Evolutionary conservation across 2,113 vertebrate species (phyloP).

Genomic region (Corydoras sp.): DNA sequence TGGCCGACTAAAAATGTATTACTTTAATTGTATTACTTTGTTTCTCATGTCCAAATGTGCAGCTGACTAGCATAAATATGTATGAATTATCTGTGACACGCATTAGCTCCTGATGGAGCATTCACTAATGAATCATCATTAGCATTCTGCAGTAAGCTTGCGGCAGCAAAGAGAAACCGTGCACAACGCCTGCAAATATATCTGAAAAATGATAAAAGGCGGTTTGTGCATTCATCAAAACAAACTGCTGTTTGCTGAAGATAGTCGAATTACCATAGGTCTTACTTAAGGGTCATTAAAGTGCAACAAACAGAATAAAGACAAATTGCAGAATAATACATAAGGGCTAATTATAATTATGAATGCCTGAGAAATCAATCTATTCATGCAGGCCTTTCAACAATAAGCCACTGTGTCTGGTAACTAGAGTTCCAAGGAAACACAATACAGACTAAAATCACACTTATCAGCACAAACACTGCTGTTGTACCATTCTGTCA

Average conservation of each 20-base stretch:
- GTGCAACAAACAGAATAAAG: neutral
- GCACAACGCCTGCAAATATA: too few relatives aligned
- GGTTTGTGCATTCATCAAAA: slow-evolving; percentile 3
- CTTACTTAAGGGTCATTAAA: neutral
- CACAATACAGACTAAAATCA: too few relatives aligned
- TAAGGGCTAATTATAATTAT: neutral
- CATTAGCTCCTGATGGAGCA: slow-evolving; percentile 29
- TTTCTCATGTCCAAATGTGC: slow-evolving; percentile 29
- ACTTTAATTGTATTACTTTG: slow-evolving; percentile 30
- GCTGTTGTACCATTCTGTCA: too few relatives aligned
- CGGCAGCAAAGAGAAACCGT: neutral
- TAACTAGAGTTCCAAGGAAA: neutral
- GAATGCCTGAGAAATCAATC: too few relatives aligned
- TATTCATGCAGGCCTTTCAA: neutral
- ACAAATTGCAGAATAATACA: neutral
- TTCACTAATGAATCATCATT: slow-evolving; percentile 27
- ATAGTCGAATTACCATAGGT: neutral
- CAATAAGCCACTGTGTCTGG: neutral
- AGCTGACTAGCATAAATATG: slow-evolving; percentile 39
- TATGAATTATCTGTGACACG: slow-evolving; percentile 36
- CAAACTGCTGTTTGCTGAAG: neutral
- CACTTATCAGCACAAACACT: too few relatives aligned
- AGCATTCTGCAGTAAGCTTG: slow-evolving; percentile 7
- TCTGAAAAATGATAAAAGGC: too few relatives aligned
- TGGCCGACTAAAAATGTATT: slow-evolving; percentile 28